Conservation (phyloP, 2,888 invertebrate species). For the Thera obeliscata region DNA sequence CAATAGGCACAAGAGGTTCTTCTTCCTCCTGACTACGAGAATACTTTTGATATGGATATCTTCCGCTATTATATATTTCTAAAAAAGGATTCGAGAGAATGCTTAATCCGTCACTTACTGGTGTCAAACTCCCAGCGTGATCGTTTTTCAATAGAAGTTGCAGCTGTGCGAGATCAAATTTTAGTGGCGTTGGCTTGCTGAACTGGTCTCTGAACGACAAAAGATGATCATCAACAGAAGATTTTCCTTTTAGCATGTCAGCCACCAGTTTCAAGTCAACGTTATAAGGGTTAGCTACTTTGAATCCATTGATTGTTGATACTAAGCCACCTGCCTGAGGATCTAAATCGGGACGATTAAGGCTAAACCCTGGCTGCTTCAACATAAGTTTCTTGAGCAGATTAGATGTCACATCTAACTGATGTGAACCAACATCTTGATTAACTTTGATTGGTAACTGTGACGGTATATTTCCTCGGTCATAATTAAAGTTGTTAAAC, state of each 20-base stretch:
- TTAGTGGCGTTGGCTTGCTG: slow-evolving; percentile 63
- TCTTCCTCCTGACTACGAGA: slow-evolving; percentile 80
- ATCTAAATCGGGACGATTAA: slow-evolving; percentile 68
- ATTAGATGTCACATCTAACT: slow-evolving; percentile 69
- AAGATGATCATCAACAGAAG: slow-evolving; percentile 66
- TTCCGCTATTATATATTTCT: slow-evolving; percentile 65
- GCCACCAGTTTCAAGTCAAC: slow-evolving; percentile 78
- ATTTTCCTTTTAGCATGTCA: slow-evolving; percentile 77
- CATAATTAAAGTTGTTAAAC: slow-evolving; percentile 64
- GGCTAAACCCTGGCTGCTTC: slow-evolving; percentile 60
- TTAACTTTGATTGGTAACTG: slow-evolving; percentile 70
- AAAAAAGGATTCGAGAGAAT: slow-evolving; percentile 64
- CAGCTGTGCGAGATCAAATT: slow-evolving; percentile 69
- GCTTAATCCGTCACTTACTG: slow-evolving; percentile 59
- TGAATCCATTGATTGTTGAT: slow-evolving; percentile 78
- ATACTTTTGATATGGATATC: slow-evolving; percentile 76
- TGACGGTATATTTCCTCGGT: slow-evolving; percentile 64
- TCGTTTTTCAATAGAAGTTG: slow-evolving; percentile 73
- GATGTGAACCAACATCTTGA: slow-evolving; percentile 76
- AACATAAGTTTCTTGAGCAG: slow-evolving; percentile 67
- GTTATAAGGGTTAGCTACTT: slow-evolving; percentile 81
- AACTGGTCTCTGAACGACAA: slow-evolving; percentile 64
- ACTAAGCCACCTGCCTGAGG: slow-evolving; percentile 56
- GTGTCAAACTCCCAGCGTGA: slow-evolving; percentile 52
- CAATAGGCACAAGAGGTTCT: slow-evolving; percentile 72